Evolutionary conservation across 1,140 invertebrate genomes (phyloP), one percentile per base, ranked within the genome.

Genomic region (Danaus plexippus): DNA sequence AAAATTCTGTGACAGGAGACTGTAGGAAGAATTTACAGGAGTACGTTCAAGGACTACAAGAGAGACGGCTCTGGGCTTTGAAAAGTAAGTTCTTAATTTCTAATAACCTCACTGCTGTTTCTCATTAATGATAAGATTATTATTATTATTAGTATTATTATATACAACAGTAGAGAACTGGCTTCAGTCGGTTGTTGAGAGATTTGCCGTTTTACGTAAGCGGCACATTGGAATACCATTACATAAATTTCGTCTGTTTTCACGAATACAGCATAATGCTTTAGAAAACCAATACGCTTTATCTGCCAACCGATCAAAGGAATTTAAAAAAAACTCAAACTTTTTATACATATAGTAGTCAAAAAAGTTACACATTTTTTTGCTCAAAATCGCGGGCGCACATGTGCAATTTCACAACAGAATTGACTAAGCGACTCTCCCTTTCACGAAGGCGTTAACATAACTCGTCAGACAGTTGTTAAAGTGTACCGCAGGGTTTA

Each of bases 51-150:
- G 93, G 90, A 11, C 76, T 94, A 9, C 80, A 76, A 15, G 87
- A 88, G n/a, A 87, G 88, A 45, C 88, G 90, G 54, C 80, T 90
- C 43, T 94, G 93, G 93, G 92, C 93, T 1, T 77, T 93, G 5
- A 94, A 94, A 88, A 92, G 93, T 94, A 85, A 90, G 90, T 89
- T 43, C 22, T 32, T 32, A 32, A 32, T 6, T 32, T 32, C 7
- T 4, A 32, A 32, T 4, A 3, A 6, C 6, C 18, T 22, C 6
- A 2, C 2, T 32, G 22, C 22, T 3, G 22, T 15, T 40, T 46
- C 12, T 11, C 11, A 12, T 44, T 47, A 52, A 45, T 49, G 13
- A 52, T 43, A 46, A 18, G 22, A 41, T 47, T 46, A 5, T 11
- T 15, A 5, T 11, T 15, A 22, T 32, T 47, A n/a, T 46, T 12